phyloP scores from a whole-genome alignment of 2,113 vertebrate species.

The Nipponia nippon region DNA sequence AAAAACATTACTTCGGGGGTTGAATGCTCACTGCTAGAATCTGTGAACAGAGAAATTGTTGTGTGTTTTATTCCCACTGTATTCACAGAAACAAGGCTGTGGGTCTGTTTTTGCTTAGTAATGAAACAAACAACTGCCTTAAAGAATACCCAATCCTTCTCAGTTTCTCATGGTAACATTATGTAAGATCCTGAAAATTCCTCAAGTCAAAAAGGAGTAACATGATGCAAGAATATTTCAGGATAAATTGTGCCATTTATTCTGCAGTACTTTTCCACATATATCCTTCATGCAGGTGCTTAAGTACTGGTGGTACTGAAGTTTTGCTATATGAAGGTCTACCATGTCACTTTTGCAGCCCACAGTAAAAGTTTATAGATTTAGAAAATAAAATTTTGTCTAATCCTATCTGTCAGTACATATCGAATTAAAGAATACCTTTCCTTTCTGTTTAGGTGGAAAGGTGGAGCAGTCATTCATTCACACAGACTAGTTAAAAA shows the following conservation, averaged over 20 bases:
- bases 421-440: not conserved
- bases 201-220: not conserved
- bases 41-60: not conserved
- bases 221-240: not conserved
- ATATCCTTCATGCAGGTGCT: not conserved
- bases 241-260: not conserved
- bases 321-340: not conserved
- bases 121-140: not conserved
- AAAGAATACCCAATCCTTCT: not conserved
- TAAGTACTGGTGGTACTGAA: not conserved
- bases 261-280: not conserved
- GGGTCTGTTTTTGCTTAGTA: not conserved
- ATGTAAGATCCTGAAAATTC: not conserved
- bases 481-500: not conserved
- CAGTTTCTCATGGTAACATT: not conserved
- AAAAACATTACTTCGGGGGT: not conserved
- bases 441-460: not conserved
- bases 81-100: not conserved
- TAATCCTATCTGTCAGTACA: not conserved
- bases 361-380: not conserved
- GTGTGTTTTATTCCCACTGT: not conserved
- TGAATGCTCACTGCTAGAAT: not conserved
- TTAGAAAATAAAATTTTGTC: not conserved
- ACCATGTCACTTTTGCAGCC: not conserved
- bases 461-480: not conserved